These are phyloP conservation scores for Orthonevra nobilis DNA, from an alignment of 2,888 invertebrate species.

Conservation along the genomic window DNA sequence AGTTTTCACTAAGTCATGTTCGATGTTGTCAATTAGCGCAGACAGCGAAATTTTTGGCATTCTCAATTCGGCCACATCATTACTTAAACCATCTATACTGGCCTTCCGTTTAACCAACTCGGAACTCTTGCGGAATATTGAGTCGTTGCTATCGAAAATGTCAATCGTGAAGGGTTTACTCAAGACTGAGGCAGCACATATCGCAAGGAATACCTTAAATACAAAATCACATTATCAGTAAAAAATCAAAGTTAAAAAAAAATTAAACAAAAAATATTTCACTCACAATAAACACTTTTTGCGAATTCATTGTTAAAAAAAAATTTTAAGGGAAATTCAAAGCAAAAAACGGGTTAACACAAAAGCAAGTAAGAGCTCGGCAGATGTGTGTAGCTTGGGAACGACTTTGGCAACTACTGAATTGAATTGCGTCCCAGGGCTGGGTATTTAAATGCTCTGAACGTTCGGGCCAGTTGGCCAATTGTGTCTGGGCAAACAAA, in stretches of 20 bases:
- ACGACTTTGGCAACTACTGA: constrained; percentile 49
- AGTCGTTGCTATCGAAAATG: constrained; percentile 35
- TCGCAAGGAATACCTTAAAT: constrained; percentile 31
- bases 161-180: constrained; percentile 42
- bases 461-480: constrained; percentile 21
- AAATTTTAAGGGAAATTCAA: too few relatives aligned
- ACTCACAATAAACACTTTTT: constrained; percentile 39
- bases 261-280: neutral
- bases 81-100: neutral
- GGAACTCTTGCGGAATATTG: constrained; percentile 12
- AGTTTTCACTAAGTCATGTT: constrained; percentile 75
- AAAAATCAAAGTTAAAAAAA: too few relatives aligned
- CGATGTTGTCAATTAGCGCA: constrained; percentile 76
- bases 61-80: constrained; percentile 72
- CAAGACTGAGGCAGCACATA: constrained; percentile 4
- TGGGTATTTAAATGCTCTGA: constrained; percentile 59
- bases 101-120: constrained; percentile 44
- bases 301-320: constrained; percentile 29
- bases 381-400: constrained; percentile 26
- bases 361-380: neutral
- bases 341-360: neutral
- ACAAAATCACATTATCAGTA: constrained; percentile 25
- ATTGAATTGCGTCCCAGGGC: constrained; percentile 28
- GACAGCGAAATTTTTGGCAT: constrained; percentile 74
- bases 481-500: constrained; percentile 41